Evolutionary conservation across 2,797 vertebrate genomes (phyloP).

Genomic region (Peromyscus eremicus): DNA sequence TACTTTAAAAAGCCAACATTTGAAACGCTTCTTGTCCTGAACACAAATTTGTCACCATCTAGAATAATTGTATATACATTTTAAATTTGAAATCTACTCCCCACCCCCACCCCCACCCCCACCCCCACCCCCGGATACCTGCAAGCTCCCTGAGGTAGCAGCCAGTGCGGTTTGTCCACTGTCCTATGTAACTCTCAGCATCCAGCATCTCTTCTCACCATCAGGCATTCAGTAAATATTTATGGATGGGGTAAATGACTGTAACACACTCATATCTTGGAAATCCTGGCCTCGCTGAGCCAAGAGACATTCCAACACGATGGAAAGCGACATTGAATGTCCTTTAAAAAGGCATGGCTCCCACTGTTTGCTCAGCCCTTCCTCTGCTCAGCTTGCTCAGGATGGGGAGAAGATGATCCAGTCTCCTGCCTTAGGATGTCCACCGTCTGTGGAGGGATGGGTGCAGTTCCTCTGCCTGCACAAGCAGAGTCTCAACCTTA

Average conservation of each 20-base stretch:
- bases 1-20: background rate
- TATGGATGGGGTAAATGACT: background rate
- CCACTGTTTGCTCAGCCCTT: background rate
- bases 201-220: background rate
- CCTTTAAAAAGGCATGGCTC: background rate
- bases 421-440: background rate
- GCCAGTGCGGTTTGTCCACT: background rate
- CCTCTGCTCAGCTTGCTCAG: background rate
- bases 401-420: background rate
- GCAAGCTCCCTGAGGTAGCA: rapidly evolving
- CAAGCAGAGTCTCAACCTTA: background rate
- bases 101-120: background rate
- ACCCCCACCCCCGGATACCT: background rate
- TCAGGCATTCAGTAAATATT: background rate
- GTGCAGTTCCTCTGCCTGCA: too few species aligned
- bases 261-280: background rate
- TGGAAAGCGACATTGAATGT: background rate
- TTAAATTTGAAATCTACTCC: background rate
- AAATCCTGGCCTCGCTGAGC: background rate
- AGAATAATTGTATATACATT: background rate
- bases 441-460: rapidly evolving
- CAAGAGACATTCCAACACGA: background rate
- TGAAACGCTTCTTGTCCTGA: background rate
- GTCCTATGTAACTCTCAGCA: background rate
- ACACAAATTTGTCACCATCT: too few species aligned